Conservation (phyloP, 2,797 vertebrate genomes). For the Pampus argenteus region DNA sequence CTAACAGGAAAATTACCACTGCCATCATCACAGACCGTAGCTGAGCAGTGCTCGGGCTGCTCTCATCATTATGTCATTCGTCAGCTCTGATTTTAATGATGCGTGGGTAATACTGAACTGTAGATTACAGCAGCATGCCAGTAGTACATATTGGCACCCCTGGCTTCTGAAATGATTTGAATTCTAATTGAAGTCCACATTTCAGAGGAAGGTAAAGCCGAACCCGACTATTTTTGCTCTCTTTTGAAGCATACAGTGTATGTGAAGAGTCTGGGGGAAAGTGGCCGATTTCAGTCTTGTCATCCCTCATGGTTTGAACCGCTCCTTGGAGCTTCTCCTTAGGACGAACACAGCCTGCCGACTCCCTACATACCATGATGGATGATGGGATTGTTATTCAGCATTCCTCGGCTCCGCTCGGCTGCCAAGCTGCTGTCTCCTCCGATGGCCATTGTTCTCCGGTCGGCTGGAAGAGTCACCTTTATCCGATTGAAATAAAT, state of each 20-base stretch:
- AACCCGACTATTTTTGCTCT: slow-evolving; percentile 26
- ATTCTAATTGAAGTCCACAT: slow-evolving; percentile 43
- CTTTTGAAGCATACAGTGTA: slow-evolving; percentile 23
- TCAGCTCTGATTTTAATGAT: slow-evolving; percentile 83
- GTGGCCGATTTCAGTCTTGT: slow-evolving; percentile 58
- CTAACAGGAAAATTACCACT: slow-evolving; percentile 83
- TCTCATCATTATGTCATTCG: slow-evolving; percentile 81
- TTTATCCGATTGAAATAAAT: slow-evolving; percentile 91
- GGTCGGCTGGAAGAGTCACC: slow-evolving; percentile 89
- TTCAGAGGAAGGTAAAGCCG: slow-evolving; percentile 25
- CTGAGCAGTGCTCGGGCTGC: slow-evolving; percentile 66
- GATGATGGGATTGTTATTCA: slow-evolving; percentile 87
- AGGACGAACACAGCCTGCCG: slow-evolving; percentile 76
- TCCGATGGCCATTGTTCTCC: slow-evolving; percentile 86
- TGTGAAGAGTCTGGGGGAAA: slow-evolving; percentile 29
- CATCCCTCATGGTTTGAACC: slow-evolving; percentile 66
- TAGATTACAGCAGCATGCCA: slow-evolving; percentile 61
- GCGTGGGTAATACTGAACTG: slow-evolving; percentile 66
- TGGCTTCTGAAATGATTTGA: slow-evolving; percentile 40
- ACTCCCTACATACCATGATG: slow-evolving; percentile 84
- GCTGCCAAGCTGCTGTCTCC: slow-evolving; percentile 85
- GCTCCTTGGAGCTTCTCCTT: slow-evolving; percentile 78
- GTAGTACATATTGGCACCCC: slow-evolving; percentile 30
- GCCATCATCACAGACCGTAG: slow-evolving; percentile 69
- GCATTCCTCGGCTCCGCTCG: slow-evolving; percentile 80